phyloP scores from a whole-genome alignment of 2,113 vertebrate species.

The Ceyx melanurus region DNA sequence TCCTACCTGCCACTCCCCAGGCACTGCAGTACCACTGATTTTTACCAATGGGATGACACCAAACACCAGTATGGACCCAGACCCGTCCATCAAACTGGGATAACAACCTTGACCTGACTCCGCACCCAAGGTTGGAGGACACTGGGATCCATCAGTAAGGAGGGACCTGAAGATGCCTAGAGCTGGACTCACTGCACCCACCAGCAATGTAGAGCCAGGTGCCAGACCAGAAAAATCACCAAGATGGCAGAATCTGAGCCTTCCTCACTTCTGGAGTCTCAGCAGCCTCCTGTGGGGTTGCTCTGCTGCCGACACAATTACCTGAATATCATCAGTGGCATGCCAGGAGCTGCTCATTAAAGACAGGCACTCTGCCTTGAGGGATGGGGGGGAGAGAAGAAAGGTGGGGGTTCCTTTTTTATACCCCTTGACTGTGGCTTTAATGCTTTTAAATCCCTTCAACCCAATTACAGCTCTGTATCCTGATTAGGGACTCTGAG shows the following conservation, averaged over 20 bases:
- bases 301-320: conserved; percentile 66
- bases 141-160: not conserved
- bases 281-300: conserved; percentile 11
- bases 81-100: rapidly evolving
- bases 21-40: not conserved
- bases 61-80: rapidly evolving
- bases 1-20: not conserved
- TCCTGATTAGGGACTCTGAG: conserved; percentile 78
- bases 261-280: conserved; percentile 5
- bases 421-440: conserved; percentile 76
- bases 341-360: conserved; percentile 78
- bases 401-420: conserved; percentile 69
- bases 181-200: not conserved
- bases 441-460: conserved; percentile 84
- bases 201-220: not conserved
- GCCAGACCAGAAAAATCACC: conserved; percentile 17
- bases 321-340: conserved; percentile 70
- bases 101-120: not conserved
- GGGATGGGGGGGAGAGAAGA: not conserved
- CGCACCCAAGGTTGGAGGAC: not conserved
- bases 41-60: not conserved
- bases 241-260: not conserved
- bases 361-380: conserved; percentile 73
- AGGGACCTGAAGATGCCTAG: not conserved
- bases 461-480: conserved; percentile 80